Base-by-base conservation (phyloP, 92 coral and sea anemone genomes). In the Heliopora coerulea region DNA sequence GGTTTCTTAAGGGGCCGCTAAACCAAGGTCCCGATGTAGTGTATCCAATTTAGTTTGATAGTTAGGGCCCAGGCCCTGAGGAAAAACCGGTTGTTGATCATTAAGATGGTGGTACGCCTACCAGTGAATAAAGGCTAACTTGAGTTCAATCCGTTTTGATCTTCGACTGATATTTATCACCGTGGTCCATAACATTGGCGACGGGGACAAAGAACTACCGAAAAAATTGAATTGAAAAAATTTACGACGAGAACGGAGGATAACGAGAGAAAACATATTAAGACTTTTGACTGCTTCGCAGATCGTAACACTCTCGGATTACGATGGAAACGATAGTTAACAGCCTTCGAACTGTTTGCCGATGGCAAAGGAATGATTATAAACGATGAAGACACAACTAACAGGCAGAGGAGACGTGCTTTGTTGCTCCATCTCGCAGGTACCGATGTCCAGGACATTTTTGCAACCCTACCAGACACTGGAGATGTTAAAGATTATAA, bases 331-430 rank as follows among this genome's bases (percentile, higher is more conserved):
- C 56, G 87, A 29, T 68, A 83, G 87, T 11, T 83, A 34, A 65
- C 73, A 44, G 79, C 83, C 40, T 78, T 77, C 46, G 40, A 65
- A 14, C 30, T 83, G 7, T 83, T 62, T 20, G 79, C 78, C 18
- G 86, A 75, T 19, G 78, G 86, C 8, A 75, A 82, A 40, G 77
- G 86, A 12, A 50, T 82, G 30, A 67, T 82, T 56, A 57, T 82
- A 27, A 30, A 33, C 56, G 68, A 23, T 11, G 78, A 57, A 21
- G 54, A 82, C 54, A 68, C 26, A 18, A 50, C 12, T 46, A 58
- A 24, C 31, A 60, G 73, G 39, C 33, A 72, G 29, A 79, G 76
- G 33, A 73, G 74, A 30, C 64, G 85, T 8, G 86, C 82, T 19
- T 75, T 77, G 49, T 74, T 57, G 28, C 70, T 82, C 25, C 86